Conservation (phyloP, 2,113 vertebrate genomes). For the Hiodon tergisus region DNA sequence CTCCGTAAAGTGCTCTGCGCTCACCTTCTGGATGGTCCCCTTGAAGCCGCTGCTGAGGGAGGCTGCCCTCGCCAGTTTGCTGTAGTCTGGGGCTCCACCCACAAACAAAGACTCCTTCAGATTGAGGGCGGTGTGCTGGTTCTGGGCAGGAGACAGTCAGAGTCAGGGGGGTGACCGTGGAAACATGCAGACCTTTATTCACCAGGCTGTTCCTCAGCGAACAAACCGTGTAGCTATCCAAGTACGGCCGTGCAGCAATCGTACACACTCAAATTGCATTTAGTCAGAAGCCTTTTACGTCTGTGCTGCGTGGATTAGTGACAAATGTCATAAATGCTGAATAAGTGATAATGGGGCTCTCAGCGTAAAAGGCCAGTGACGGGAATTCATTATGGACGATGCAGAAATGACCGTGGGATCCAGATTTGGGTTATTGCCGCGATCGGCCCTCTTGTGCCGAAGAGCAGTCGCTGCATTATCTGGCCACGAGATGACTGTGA, state of each 20-base stretch:
- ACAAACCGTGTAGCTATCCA: no score
- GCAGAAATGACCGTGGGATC: background rate
- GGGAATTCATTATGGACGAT: background rate
- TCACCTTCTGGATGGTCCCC: constrained; percentile 87
- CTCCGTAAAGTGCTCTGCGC: background rate
- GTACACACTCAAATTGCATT: no score
- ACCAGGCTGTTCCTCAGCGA: no score
- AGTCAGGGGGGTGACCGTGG: background rate
- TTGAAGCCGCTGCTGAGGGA: constrained; percentile 76
- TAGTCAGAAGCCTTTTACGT: no score
- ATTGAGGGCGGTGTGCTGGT: constrained; percentile 84
- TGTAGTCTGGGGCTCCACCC: constrained; percentile 87
- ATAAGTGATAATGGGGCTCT: background rate
- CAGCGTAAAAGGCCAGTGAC: background rate
- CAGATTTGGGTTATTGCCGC: background rate
- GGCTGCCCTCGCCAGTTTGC: constrained; percentile 75
- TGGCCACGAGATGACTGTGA: constrained; percentile 39
- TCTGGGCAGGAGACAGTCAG: constrained; percentile 51
- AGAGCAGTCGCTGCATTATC: constrained; percentile 30
- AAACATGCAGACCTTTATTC: background rate
- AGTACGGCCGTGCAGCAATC: no score
- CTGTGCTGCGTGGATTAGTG: no score
- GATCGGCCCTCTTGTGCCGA: no score
- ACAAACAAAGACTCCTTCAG: constrained; percentile 85
- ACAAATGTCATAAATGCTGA: background rate